These are phyloP conservation scores for Priocnemis perturbator DNA, from an alignment of 2,888 invertebrate species.

Conservation along the genomic window DNA sequence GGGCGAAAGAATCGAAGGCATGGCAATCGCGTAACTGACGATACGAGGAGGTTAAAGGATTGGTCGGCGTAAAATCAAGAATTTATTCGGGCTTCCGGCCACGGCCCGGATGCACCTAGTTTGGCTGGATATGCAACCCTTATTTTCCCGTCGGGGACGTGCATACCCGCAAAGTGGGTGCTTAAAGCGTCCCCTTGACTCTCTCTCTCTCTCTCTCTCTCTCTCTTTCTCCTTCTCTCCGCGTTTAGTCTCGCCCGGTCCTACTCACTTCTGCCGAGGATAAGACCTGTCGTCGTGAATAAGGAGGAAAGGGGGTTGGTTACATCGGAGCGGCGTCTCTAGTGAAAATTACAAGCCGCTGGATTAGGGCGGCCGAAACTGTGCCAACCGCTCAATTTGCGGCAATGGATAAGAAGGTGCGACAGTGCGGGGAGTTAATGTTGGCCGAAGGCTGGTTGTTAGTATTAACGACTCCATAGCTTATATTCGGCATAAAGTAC, in stretches of 20 bases:
- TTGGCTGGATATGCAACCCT: constrained; percentile 28
- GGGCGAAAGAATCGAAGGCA: too few relatives aligned
- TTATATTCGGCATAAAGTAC: too few relatives aligned
- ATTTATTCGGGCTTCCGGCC: too few relatives aligned
- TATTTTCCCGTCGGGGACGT: constrained; percentile 29
- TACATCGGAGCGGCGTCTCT: neutral
- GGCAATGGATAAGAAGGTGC: constrained; percentile 1
- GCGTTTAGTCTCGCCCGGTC: neutral
- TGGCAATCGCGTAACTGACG: too few relatives aligned
- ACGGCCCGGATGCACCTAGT: neutral
- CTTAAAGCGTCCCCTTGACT: constrained; percentile 9
- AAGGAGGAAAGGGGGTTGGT: constrained; percentile 9
- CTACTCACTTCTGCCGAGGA: neutral
- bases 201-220: constrained; percentile 8
- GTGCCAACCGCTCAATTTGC: constrained; percentile 36
- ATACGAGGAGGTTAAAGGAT: too few relatives aligned
- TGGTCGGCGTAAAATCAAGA: too few relatives aligned
- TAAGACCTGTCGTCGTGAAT: constrained; percentile 12
- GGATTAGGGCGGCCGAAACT: constrained; percentile 31
- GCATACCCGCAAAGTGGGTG: constrained; percentile 17
- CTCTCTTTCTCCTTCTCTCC: neutral
- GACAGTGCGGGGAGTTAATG: too few relatives aligned
- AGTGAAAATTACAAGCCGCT: constrained; percentile 29
- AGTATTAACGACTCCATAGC: too few relatives aligned
- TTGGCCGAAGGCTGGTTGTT: too few relatives aligned